Evolutionary conservation across 2,797 vertebrate genomes (phyloP), one percentile per base, ranked within the genome.

Genomic region (Delichon dasypus): DNA sequence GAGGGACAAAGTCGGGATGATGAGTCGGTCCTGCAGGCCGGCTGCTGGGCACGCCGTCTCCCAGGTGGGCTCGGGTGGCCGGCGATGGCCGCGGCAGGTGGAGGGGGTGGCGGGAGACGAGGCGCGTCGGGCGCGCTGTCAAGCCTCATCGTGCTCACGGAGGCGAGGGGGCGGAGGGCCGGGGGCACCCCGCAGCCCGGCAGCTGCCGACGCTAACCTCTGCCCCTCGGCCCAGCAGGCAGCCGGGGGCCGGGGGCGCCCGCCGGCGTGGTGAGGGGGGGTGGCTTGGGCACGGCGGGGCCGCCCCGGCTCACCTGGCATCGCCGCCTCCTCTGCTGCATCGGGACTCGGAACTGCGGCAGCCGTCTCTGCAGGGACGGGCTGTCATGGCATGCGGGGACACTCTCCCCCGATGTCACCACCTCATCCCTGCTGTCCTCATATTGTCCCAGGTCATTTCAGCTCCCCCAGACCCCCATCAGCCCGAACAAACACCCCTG

Each of bases 141-240:
- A 96, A 94, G 91, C 95, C 68, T 95, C 94, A 95, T 96, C 51
- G 88, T 93, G 72, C 78, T 96, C 95, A 94, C 27, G 1, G 94
- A 94, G 85, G 89, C 91, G 25, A 95, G 82, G 29, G 88, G 94
- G 95, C 74, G 89, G 95, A 61, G 55, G 81, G 64, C 40, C 2
- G 89, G 93, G 91, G 93, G 89, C 93, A 36, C 86, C 94, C 89
- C 15, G 90, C 76, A 4, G 92, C 53, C 89, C 72, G 44, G 85
- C 96, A 84, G 94, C 94, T 89, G 93, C 97, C 50, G 94, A 96
- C 92, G 93, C 95, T 94, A 95, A 96, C 97, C 96, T 97, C 92
- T 94, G 86, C 80, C 88, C 88, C 77, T 16, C 14, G 1, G 80
- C 90, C 38, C 94, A 95, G 96, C 95, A 72, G 89, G 95, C 54